Percentiles rank a stretch among this genome's conserved stretches.
Evolutionary conservation across 2,113 vertebrate genomes (phyloP).

Genomic region (Chaetops frenatus): DNA sequence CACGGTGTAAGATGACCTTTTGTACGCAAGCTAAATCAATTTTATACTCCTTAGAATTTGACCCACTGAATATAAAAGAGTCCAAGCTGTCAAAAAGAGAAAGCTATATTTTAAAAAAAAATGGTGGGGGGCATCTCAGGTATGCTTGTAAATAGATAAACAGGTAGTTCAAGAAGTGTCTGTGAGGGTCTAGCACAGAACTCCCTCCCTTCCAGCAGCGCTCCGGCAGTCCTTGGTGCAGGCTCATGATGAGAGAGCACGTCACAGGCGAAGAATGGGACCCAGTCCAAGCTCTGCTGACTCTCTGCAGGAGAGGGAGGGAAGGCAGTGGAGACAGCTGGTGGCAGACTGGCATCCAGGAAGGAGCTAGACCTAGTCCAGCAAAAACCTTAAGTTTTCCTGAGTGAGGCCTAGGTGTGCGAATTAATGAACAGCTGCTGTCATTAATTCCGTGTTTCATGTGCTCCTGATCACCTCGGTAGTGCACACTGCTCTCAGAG

Average conservation of each 20-base stretch:
- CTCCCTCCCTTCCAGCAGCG: neutral
- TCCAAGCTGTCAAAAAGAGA: constrained; percentile 17
- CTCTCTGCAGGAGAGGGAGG: neutral
- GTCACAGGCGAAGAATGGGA: neutral
- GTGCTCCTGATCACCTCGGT: neutral
- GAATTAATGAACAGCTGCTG: neutral
- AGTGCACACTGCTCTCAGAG: neutral
- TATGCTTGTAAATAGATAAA: neutral
- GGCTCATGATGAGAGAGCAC: neutral
- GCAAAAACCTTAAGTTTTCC: neutral
- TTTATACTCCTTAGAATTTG: constrained; percentile 14
- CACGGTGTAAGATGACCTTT: neutral
- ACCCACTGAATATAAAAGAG: neutral
- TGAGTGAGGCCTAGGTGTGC: neutral
- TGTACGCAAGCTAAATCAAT: neutral
- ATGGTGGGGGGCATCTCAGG: neutral
- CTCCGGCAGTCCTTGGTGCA: neutral
- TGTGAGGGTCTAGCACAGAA: neutral
- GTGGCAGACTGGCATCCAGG: neutral
- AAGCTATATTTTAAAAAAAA: neutral
- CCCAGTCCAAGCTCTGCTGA: neutral
- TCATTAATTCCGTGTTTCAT: neutral
- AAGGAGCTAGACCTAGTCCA: neutral
- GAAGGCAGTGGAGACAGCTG: neutral
- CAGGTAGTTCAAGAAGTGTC: neutral